A percentile compares a stretch with the other conserved stretches of the same genome.
phyloP scores from a whole-genome alignment of 2,888 invertebrate species.

The Alviniconcha strummeri region DNA sequence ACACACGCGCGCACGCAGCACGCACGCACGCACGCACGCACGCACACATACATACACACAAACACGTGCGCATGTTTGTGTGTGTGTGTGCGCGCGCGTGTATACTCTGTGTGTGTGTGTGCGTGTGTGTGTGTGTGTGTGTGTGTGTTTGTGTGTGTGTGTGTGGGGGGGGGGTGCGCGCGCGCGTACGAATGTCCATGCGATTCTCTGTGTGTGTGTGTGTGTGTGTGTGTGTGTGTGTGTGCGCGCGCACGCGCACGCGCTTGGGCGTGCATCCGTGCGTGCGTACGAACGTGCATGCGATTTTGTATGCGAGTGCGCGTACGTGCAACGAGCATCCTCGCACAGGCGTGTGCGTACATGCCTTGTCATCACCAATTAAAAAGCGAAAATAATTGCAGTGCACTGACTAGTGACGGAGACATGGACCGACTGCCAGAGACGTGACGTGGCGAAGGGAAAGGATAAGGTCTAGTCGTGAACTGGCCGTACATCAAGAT shows the following conservation, averaged over 20 bases:
- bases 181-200: background rate
- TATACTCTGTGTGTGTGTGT: background rate
- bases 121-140: conserved; percentile 7
- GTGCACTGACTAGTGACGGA: background rate
- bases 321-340: background rate
- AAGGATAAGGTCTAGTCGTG: conserved; percentile 5
- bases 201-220: background rate
- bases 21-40: no score
- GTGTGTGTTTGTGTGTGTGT: background rate
- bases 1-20: no score
- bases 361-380: background rate
- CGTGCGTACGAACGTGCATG: background rate
- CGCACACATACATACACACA: no score
- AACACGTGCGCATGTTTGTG: background rate
- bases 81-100: background rate
- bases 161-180: background rate
- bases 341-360: background rate
- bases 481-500: conserved; percentile 24
- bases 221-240: background rate
- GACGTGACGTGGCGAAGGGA: no score
- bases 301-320: conserved; percentile 2
- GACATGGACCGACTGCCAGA: no score
- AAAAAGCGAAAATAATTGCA: background rate
- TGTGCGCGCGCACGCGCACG: background rate
- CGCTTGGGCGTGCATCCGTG: background rate